A percentile compares a stretch with the other conserved stretches of the same genome.
Evolutionary conservation across 2,113 vertebrate genomes (phyloP).

Genomic region (Pitta sordida): DNA sequence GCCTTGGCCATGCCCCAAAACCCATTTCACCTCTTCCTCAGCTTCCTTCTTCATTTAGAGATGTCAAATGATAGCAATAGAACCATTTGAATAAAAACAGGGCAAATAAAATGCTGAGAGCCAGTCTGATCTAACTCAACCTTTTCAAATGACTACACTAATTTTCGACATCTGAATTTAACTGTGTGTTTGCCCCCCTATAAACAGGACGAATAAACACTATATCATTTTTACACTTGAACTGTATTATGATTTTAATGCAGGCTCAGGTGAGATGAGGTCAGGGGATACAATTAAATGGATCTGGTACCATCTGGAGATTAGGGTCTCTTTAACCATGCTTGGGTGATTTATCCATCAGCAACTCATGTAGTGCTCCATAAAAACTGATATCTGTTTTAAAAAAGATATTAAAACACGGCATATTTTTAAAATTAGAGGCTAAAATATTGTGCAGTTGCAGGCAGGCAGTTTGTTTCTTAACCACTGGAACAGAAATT

Average conservation of each 20-base stretch:
- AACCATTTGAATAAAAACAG: conserved; percentile 53
- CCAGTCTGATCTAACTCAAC: conserved; percentile 73
- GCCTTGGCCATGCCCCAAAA: not conserved
- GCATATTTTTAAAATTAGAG: conserved; percentile 92
- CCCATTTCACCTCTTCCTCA: not conserved
- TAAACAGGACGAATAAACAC: conserved; percentile 97
- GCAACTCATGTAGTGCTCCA: conserved; percentile 92
- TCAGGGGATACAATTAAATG: conserved; percentile 97
- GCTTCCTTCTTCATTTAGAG: not conserved
- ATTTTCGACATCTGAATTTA: conserved; percentile 78
- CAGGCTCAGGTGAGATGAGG: conserved; percentile 94
- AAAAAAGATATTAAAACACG: conserved; percentile 91
- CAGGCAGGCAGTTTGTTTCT: conserved; percentile 86
- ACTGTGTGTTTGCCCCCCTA: conserved; percentile 87
- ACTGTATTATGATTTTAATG: conserved; percentile 96
- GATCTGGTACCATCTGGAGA: conserved; percentile 94
- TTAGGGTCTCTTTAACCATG: conserved; percentile 96
- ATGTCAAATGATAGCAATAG: not conserved
- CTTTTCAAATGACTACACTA: conserved; percentile 78
- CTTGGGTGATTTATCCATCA: conserved; percentile 99
- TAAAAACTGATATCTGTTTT: conserved; percentile 95
- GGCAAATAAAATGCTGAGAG: conserved; percentile 54
- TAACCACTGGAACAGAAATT: conserved; percentile 73
- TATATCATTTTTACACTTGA: conserved; percentile 99
- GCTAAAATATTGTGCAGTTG: conserved; percentile 82